Base-by-base conservation (phyloP, 2,113 vertebrate genomes). In the Clarias batrachus region DNA sequence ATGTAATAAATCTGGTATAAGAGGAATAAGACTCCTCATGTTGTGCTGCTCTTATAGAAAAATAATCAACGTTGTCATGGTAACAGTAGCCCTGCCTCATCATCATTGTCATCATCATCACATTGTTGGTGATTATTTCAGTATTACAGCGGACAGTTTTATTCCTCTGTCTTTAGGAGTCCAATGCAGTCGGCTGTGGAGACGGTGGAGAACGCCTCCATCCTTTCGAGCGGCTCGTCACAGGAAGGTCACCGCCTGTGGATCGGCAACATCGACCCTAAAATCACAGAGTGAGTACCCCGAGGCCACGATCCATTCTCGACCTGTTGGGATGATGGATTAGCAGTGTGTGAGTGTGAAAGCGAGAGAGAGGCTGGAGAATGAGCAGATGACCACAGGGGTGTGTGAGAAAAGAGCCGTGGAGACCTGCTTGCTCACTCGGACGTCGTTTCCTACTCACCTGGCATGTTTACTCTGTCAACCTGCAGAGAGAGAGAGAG, bases 221-320 rank as follows among this genome's bases (percentile, higher is more conserved):
- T 98, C 93, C 95, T 98, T 66, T 97, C 97, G 25, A 97, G 97
- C 91, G 97, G 96, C 85, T 94, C 93, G 25, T 93, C 97, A 30
- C 97, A 98, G 91, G 97, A 99, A 68, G 97, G 97, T 54, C 97
- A 98, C 91, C 96, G 97, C 84, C 94, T 99, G 90, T 99, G 97
- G 98, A 98, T 99, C 71, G 97, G 97, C 66, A 98, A 99, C 94
- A 96, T 98, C 68, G 97, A 99, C 92, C 97, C 97, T 86, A 98
- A 98, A 94, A 98, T 99, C 92, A 99, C 98, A 91, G 97, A 98
- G 97, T 98, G 89, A 97, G 97, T 97, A 71, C 81, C 19, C 1
- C 17, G 30, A 79, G 74, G 68, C 68, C 68, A 37, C 17, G 30
- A 21, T 37, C 10, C 33, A 83, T 88, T 87, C 83, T 91, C 87